Evolutionary conservation across 2,888 invertebrate species (phyloP).

Genomic region (Mamestra brassicae): DNA sequence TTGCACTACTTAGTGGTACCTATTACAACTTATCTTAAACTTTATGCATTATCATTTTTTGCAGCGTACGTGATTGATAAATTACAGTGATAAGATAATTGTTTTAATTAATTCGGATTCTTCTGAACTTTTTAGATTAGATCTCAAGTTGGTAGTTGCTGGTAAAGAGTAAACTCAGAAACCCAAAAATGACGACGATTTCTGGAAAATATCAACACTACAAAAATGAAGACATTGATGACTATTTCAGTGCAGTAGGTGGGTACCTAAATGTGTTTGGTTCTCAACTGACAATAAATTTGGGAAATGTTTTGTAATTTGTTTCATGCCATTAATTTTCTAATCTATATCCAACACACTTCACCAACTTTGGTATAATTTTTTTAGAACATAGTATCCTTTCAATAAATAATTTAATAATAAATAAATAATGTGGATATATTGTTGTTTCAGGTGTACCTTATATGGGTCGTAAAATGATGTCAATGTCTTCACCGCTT

Average conservation of each 20-base stretch:
- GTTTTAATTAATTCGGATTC: conserved; percentile 24
- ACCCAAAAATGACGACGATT: conserved; percentile 88
- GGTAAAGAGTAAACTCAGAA: background rate
- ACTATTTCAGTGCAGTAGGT: conserved; percentile 92
- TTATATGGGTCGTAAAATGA: conserved; percentile 92
- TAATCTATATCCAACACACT: background rate
- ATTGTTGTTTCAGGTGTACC: conserved; percentile 90
- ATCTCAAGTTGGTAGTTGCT: conserved; percentile 19
- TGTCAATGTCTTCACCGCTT: conserved; percentile 91
- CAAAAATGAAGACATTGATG: conserved; percentile 92
- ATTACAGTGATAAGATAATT: conserved; percentile 60
- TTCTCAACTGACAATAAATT: background rate
- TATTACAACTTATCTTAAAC: conserved; percentile 17
- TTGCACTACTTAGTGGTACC: background rate
- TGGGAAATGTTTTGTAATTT: background rate
- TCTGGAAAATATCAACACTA: conserved; percentile 92
- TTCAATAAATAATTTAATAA: too few relatives aligned
- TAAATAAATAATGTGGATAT: background rate
- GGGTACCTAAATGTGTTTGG: conserved; percentile 68
- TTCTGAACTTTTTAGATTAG: conserved; percentile 19
- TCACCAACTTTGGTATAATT: background rate
- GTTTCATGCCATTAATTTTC: background rate
- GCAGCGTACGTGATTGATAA: conserved; percentile 69
- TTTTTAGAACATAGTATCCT: background rate
- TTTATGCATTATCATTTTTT: conserved; percentile 41